These are phyloP conservation scores for Argyrosomus japonicus DNA, from an alignment of 2,113 vertebrate species.

Conservation along the genomic window DNA sequence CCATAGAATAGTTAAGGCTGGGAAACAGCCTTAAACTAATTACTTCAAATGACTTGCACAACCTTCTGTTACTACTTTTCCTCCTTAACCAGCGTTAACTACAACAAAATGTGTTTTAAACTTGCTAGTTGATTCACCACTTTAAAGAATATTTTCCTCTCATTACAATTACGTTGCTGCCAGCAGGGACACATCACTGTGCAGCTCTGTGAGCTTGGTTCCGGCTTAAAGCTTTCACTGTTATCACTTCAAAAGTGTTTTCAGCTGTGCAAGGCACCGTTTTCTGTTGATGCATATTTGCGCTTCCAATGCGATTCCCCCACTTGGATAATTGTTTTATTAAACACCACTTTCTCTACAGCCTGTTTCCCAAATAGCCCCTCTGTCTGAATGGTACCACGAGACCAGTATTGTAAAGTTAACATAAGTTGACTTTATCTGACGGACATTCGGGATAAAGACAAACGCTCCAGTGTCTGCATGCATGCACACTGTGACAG, in stretches of 20 bases:
- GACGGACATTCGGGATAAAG: not conserved
- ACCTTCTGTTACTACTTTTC: not conserved
- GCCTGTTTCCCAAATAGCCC: not conserved
- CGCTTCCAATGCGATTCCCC: not conserved
- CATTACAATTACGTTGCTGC: not conserved
- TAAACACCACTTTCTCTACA: conserved; percentile 2
- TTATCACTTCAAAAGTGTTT: conserved; percentile 54
- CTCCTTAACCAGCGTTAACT: not conserved
- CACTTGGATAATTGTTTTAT: conserved; percentile 17
- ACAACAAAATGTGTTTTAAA: not conserved
- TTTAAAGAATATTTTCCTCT: not conserved
- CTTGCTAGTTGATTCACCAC: not conserved
- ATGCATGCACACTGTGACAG: conserved; percentile 49
- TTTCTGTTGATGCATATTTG: not conserved
- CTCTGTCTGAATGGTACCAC: not conserved
- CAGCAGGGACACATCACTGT: not conserved
- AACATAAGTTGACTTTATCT: conserved; percentile 65
- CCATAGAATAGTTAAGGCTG: not conserved
- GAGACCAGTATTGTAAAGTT: conserved; percentile 43
- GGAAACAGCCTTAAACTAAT: not conserved
- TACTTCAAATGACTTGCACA: not conserved
- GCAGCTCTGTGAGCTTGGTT: not conserved
- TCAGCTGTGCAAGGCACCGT: conserved; percentile 22
- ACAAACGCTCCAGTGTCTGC: conserved; percentile 10
- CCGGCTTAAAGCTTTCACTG: conserved; percentile 11